phyloP scores from a whole-genome alignment of 92 coral and sea anemone species.

The Meandrina meandrites region DNA sequence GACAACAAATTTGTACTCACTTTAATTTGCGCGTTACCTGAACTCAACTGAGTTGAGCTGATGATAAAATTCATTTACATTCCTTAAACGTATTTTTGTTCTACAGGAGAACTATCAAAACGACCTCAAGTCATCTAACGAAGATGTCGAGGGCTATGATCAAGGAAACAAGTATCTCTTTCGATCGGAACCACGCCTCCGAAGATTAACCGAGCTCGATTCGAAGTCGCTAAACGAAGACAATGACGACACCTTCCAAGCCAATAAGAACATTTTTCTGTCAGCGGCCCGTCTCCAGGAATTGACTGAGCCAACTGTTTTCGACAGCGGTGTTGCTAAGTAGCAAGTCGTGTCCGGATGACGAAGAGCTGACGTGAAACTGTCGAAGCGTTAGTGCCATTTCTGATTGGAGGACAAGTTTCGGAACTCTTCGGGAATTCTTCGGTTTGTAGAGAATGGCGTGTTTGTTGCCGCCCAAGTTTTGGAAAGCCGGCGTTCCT shows the following conservation, averaged over 20 bases:
- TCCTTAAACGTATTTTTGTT: neutral
- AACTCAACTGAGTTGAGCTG: too few species aligned
- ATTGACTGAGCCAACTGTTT: neutral
- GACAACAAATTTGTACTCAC: too few species aligned
- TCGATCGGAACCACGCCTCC: conserved; percentile 21
- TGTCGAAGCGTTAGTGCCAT: too few species aligned
- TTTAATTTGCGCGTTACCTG: too few species aligned
- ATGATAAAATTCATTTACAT: too few species aligned
- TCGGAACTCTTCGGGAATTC: neutral
- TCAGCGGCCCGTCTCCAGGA: conserved; percentile 7
- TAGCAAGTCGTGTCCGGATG: neutral
- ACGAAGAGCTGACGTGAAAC: neutral
- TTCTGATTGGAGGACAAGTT: neutral
- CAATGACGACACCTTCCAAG: neutral
- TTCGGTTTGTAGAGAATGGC: too few species aligned
- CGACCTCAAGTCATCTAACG: neutral
- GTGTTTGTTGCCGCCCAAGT: neutral
- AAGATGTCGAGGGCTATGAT: neutral
- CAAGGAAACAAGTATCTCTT: neutral
- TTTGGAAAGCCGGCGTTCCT: neutral
- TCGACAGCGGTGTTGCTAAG: neutral
- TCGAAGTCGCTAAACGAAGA: neutral
- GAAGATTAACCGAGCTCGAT: neutral
- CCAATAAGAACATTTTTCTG: neutral
- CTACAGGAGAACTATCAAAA: neutral